Evolutionary conservation across 1,140 invertebrate genomes (phyloP).

Genomic region (Atta colombica): DNA sequence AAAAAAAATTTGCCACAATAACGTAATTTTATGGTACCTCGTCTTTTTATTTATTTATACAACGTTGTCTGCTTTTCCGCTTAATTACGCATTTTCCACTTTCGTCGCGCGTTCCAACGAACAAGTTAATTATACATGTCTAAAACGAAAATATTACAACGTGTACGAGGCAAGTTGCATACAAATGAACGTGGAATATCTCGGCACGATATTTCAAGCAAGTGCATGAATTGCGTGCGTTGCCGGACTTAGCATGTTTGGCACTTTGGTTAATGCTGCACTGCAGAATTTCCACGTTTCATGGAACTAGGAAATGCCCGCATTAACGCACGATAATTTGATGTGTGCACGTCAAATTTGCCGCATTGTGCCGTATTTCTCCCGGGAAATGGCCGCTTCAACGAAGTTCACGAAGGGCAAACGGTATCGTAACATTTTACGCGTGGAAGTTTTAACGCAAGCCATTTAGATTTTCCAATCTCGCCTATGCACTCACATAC

Average conservation of each 20-base stretch:
- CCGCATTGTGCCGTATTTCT: neutral
- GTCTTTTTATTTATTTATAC: neutral
- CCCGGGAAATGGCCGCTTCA: neutral
- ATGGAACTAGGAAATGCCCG: neutral
- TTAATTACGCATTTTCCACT: constrained; percentile 31
- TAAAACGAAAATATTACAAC: neutral
- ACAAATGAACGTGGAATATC: neutral
- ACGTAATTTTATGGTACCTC: neutral
- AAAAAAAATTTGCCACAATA: neutral
- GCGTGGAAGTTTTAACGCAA: constrained; percentile 57
- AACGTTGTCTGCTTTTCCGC: neutral
- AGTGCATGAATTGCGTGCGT: constrained; percentile 15
- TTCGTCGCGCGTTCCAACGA: neutral
- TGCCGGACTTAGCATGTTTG: constrained; percentile 21
- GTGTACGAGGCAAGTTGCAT: constrained; percentile 3
- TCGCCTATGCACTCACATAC: constrained; percentile 13
- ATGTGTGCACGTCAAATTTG: constrained; percentile 25
- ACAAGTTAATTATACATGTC: constrained; percentile 27
- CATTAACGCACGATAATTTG: neutral
- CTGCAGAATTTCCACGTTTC: constrained; percentile 14
- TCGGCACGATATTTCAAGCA: neutral
- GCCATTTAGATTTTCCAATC: constrained; percentile 67
- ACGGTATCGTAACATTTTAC: constrained; percentile 36
- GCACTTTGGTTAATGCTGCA: neutral
- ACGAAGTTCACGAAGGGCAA: constrained; percentile 38